Conservation (phyloP, 2,113 vertebrate genomes). For the Silurus glanis region DNA sequence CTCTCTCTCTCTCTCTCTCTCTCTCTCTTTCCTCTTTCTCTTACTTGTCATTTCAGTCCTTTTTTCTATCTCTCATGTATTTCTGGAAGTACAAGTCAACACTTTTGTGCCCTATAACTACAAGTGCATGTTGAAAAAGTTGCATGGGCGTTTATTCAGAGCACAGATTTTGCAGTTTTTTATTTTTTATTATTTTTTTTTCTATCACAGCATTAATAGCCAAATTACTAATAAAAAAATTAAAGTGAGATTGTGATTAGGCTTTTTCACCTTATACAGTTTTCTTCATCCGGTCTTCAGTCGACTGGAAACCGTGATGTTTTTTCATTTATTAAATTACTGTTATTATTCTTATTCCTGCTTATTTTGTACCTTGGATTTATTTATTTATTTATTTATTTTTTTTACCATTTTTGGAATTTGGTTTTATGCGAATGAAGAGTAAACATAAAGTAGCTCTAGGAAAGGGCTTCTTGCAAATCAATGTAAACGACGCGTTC, state of each 20-base stretch:
- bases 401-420: no score
- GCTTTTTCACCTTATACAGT: background rate
- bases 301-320: no score
- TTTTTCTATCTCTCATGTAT: background rate
- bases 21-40: slow-evolving; percentile 20
- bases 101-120: background rate
- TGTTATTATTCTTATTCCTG: no score
- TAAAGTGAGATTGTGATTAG: background rate
- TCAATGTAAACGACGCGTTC: no score
- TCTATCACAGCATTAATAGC: background rate
- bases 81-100: background rate
- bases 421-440: no score
- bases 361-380: background rate
- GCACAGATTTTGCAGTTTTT: background rate
- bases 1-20: slow-evolving; percentile 25
- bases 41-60: slow-evolving; percentile 13
- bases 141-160: background rate
- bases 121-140: background rate
- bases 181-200: background rate
- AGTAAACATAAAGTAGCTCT: no score
- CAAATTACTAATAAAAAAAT: background rate
- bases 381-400: no score
- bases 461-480: no score
- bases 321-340: no score
- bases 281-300: no score